A percentile compares a stretch with the other conserved stretches of the same genome.
Conservation (phyloP, 92 coral and sea anemone species). For the Plumapathes pennacea region DNA sequence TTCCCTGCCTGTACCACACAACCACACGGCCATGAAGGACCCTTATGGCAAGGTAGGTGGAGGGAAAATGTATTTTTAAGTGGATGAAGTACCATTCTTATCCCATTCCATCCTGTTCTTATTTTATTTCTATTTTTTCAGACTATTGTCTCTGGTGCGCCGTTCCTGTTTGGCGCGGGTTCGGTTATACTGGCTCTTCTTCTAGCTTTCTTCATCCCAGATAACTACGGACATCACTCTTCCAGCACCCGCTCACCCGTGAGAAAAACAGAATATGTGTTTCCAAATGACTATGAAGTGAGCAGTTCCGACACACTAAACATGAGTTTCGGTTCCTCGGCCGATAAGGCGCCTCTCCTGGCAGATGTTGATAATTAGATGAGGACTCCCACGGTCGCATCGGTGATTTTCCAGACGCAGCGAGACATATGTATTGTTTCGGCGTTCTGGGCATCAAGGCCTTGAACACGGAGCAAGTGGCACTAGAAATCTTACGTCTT, state of each 20-base stretch:
- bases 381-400: too few species aligned
- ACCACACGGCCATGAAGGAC: conserved; percentile 51
- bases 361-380: too few species aligned
- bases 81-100: too few species aligned
- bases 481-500: too few species aligned
- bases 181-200: conserved; percentile 90
- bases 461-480: too few species aligned
- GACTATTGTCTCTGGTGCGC: conserved; percentile 94
- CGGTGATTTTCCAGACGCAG: too few species aligned
- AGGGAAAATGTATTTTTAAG: too few species aligned
- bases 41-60: conserved; percentile 76
- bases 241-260: conserved; percentile 63
- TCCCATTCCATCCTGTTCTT: too few species aligned
- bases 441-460: too few species aligned
- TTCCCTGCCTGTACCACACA: conserved; percentile 11
- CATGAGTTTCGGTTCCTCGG: conserved; percentile 3
- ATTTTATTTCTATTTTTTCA: conserved; percentile 6
- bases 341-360: conserved; percentile 54
- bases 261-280: conserved; percentile 52
- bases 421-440: too few species aligned
- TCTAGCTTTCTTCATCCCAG: conserved; percentile 94
- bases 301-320: conserved; percentile 31
- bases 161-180: conserved; percentile 98
- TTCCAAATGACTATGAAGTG: conserved; percentile 38
- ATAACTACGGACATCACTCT: conserved; percentile 50